Conservation (phyloP, 2,888 invertebrate genomes). For the Steinernema carpocapsae region DNA sequence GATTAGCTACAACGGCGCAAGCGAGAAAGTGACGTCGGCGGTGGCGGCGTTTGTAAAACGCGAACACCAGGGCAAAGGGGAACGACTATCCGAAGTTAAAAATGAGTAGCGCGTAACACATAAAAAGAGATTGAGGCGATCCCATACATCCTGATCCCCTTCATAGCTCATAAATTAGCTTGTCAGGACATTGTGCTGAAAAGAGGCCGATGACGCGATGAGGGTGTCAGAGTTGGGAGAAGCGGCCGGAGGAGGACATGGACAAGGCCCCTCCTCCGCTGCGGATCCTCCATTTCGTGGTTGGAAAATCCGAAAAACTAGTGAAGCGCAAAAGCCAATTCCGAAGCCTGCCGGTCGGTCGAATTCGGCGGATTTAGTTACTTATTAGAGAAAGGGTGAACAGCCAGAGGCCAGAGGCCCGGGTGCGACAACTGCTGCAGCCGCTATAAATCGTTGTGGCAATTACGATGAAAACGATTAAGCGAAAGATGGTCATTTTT, state of each 20-base stretch:
- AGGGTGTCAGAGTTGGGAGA: constrained; percentile 26
- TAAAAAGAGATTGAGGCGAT: constrained; percentile 32
- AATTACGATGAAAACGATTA: constrained; percentile 27
- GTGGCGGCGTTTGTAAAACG: no score
- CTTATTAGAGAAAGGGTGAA: constrained; percentile 15
- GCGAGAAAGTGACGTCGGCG: no score
- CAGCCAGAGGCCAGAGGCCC: not conserved
- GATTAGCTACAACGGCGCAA: no score
- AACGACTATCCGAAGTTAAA: no score
- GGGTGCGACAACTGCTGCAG: constrained; percentile 20
- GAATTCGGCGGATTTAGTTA: not conserved
- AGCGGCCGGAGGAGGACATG: not conserved
- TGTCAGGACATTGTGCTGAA: constrained; percentile 32
- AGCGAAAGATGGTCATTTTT: constrained; percentile 1
- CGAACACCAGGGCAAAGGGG: no score
- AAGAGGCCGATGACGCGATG: constrained; percentile 28
- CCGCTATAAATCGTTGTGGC: constrained; percentile 22
- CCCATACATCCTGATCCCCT: constrained; percentile 25
- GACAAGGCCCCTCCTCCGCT: constrained; percentile 7
- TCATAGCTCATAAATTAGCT: constrained; percentile 35
- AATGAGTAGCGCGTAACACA: constrained; percentile 10
- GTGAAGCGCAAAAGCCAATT: constrained; percentile 34
- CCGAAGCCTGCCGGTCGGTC: not conserved
- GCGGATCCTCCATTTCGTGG: not conserved
- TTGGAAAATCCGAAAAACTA: constrained; percentile 34